phyloP scores from a whole-genome alignment of 1,140 invertebrate genomes.

The Drosophila lowei region DNA sequence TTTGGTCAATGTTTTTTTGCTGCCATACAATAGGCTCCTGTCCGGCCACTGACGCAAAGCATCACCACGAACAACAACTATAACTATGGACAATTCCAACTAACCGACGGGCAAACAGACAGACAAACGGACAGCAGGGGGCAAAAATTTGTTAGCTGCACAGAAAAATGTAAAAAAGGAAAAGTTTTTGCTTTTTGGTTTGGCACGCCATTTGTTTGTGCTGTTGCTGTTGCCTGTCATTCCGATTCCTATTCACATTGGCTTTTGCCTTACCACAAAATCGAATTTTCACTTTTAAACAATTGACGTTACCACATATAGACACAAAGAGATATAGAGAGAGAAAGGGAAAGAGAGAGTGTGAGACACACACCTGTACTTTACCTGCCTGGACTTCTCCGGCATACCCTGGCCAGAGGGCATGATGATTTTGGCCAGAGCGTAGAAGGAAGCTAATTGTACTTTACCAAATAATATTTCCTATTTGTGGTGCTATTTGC shows the following conservation, averaged over 20 bases:
- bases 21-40: conserved; percentile 29
- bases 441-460: no score
- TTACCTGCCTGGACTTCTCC: no score
- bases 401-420: no score
- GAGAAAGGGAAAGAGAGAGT: no score
- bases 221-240: conserved; percentile 5
- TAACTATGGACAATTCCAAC: conserved; percentile 61
- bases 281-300: conserved; percentile 83
- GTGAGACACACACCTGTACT: conserved; percentile 39
- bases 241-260: conserved; percentile 10
- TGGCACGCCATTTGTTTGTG: conserved; percentile 67
- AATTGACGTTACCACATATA: conserved; percentile 69
- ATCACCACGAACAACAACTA: conserved; percentile 55
- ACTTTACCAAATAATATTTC: no score
- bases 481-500: no score
- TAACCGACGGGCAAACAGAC: conserved; percentile 28
- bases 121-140: conserved; percentile 21
- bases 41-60: conserved; percentile 70
- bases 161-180: conserved; percentile 15
- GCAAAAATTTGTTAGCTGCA: conserved; percentile 55
- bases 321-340: no score
- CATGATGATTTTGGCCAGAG: no score
- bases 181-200: conserved; percentile 53
- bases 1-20: no score
- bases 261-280: conserved; percentile 73